Evolutionary conservation across 2,797 vertebrate genomes (phyloP), one percentile per base, ranked within the genome.

Genomic region (Sylvilagus floridanus): DNA sequence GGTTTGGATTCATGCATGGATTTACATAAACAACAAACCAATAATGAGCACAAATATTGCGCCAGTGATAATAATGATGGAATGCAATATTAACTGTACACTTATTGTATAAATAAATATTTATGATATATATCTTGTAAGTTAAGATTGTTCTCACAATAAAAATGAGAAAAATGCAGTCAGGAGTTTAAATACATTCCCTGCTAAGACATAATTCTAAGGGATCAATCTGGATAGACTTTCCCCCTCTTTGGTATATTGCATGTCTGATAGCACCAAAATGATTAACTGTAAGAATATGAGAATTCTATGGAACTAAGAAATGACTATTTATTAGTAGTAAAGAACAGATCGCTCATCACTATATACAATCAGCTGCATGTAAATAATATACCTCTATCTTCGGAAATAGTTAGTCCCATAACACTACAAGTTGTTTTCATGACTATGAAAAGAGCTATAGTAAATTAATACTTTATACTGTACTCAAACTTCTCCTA

Each of bases 271-370:
- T 30, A 75, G 6, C 30, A 19, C 47, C 8, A 50, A 90, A 28
- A 84, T 16, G 22, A 83, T 35, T 82, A 65, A 82, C 16, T 76
- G n/a, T 66, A 79, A 79, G 47, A 71, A 92, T 88, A 73, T 35
- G 7, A 47, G 30, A 96, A 83, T 69, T 81, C 7, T 19, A 52
- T 65, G n/a, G 30, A 26, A 94, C 28, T 47, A 93, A 85, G 32
- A 94, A 91, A 84, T 76, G 8, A 93, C 9, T 83, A 71, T 52
- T 83, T 83, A 30, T 66, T 72, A 68, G 19, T 10, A 63, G 57
- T 83, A 75, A 92, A 89, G 5, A 77, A 90, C 12, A 65, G 52
- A 90, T 76, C 72, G 81, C 77, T 95, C 68, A 90, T 83, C 57
- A 90, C 10, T 84, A 37, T 35, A 76, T 93, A 65, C 28, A 90